phyloP scores from a whole-genome alignment of 2,888 invertebrate genomes.

The Metellina segmentata region DNA sequence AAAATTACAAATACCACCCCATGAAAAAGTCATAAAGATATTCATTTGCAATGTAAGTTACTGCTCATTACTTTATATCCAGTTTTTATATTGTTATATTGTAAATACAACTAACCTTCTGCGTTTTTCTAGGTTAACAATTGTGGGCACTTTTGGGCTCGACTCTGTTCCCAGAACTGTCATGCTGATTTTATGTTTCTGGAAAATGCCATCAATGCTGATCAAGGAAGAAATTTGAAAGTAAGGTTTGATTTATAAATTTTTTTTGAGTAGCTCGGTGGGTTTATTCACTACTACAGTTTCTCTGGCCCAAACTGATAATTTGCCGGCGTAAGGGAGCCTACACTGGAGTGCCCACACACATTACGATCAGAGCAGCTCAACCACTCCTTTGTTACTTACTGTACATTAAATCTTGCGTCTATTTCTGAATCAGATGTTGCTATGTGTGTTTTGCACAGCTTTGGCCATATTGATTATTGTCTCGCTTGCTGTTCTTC shows the following conservation, averaged over 20 bases:
- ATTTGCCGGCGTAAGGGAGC: too few species aligned
- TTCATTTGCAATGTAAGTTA: slow-evolving; percentile 65
- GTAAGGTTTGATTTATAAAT: slow-evolving; percentile 10
- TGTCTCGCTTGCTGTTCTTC: too few species aligned
- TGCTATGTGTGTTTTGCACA: too few species aligned
- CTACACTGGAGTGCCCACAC: too few species aligned
- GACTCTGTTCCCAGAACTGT: neutral
- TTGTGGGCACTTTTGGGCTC: slow-evolving; percentile 73
- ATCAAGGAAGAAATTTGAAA: slow-evolving; percentile 20
- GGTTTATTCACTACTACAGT: too few species aligned
- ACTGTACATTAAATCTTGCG: too few species aligned
- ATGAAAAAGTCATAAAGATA: neutral
- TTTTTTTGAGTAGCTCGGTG: too few species aligned
- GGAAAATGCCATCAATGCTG: slow-evolving; percentile 23
- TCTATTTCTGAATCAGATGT: too few species aligned
- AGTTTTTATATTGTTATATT: neutral
- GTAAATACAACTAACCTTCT: neutral
- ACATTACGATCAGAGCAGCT: too few species aligned
- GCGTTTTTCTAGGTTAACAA: slow-evolving; percentile 39
- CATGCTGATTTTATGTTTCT: slow-evolving; percentile 9
- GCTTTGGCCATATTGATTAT: too few species aligned
- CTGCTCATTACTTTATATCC: neutral
- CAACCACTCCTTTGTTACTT: too few species aligned
- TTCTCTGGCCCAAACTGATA: too few species aligned
- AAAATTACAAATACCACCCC: neutral